These are phyloP conservation scores for Acipenser transmontanus DNA, from an alignment of 2,797 vertebrate genomes.

Conservation along the genomic window DNA sequence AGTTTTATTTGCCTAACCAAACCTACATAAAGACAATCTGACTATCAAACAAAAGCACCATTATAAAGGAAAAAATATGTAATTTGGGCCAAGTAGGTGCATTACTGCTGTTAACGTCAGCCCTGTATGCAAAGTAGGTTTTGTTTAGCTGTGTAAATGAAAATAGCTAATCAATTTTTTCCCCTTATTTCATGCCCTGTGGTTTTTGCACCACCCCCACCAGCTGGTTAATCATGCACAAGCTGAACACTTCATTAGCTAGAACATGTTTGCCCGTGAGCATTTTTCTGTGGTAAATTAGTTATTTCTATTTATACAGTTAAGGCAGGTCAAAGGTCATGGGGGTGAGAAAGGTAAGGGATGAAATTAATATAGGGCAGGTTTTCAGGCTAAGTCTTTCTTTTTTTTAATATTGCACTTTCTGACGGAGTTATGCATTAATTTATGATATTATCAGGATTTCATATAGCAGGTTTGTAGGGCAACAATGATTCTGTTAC, in stretches of 20 bases:
- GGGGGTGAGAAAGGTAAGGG: conserved; percentile 64
- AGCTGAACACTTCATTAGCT: conserved; percentile 92
- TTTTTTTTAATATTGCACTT: too few relatives aligned
- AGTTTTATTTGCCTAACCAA: too few relatives aligned
- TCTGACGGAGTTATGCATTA: too few relatives aligned
- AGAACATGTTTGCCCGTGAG: conserved; percentile 86
- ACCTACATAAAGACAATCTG: too few relatives aligned
- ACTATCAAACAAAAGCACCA: too few relatives aligned
- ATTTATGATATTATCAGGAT: too few relatives aligned
- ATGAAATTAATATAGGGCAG: conserved; percentile 51
- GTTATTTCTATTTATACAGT: conserved; percentile 78
- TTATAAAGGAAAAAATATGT: too few relatives aligned
- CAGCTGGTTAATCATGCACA: conserved; percentile 90
- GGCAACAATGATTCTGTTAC: too few relatives aligned
- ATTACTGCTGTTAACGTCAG: conserved; percentile 28
- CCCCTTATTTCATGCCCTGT: conserved; percentile 89
- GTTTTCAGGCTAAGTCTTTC: not conserved
- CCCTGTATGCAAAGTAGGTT: conserved; percentile 70
- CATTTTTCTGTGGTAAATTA: conserved; percentile 74
- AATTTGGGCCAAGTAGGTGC: conserved; percentile 26
- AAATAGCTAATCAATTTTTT: conserved; percentile 86
- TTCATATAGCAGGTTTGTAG: too few relatives aligned
- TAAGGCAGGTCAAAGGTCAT: conserved; percentile 75
- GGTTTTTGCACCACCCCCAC: conserved; percentile 84
- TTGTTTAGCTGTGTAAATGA: conserved; percentile 81